Evolutionary conservation across 2,888 invertebrate species (phyloP).

Genomic region (Leucophenga maculata): DNA sequence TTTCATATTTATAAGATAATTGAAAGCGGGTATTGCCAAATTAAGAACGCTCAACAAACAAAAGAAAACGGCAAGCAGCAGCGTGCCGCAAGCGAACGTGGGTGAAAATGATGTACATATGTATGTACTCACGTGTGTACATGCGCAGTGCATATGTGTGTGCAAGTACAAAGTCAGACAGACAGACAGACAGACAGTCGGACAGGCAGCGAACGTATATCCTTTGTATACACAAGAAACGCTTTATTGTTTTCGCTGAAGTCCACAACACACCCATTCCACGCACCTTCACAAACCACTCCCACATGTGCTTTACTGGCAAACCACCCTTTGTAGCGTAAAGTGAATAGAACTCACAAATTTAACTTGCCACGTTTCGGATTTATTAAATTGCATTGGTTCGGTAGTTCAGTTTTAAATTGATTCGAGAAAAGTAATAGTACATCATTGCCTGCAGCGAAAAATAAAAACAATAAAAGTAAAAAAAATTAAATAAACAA

Average conservation of each 20-base stretch:
- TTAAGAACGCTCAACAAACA: constrained; percentile 69
- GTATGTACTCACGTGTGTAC: not conserved
- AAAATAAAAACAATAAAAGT: constrained; percentile 2
- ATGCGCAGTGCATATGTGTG: constrained; percentile 35
- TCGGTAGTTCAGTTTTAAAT: constrained; percentile 66
- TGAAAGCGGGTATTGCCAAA: constrained; percentile 72
- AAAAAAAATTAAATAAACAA: not conserved
- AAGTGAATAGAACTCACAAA: constrained; percentile 9
- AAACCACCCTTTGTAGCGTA: constrained; percentile 46
- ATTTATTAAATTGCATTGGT: constrained; percentile 70
- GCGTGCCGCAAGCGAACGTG: constrained; percentile 41
- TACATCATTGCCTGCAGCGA: constrained; percentile 53
- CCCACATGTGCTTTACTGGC: constrained; percentile 12
- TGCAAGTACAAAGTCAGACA: constrained; percentile 45
- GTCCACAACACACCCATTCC: constrained; percentile 16
- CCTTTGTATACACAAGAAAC: constrained; percentile 68
- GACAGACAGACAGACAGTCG: constrained; percentile 23
- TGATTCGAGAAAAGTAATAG: constrained; percentile 55
- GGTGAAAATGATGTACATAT: not conserved
- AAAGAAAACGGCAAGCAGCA: constrained; percentile 41
- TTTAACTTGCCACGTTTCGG: constrained; percentile 47
- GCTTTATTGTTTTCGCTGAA: constrained; percentile 67
- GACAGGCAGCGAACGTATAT: constrained; percentile 58
- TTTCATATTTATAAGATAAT: constrained; percentile 71
- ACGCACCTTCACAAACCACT: constrained; percentile 28